Evolutionary conservation across 2,888 invertebrate species (phyloP).

Genomic region (Chaetogeoica ovagalla): DNA sequence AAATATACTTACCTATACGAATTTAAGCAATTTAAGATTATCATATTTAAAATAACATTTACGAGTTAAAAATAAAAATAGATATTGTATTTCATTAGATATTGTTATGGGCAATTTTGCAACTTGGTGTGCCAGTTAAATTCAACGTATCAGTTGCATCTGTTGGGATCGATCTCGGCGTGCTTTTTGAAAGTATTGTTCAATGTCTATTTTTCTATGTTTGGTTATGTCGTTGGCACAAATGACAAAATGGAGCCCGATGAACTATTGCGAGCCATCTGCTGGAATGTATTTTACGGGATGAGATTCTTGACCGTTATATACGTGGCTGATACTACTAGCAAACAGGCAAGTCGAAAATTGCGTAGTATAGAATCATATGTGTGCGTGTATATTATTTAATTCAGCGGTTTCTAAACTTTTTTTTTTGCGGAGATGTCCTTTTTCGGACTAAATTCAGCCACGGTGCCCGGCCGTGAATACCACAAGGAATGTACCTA

Average conservation of each 20-base stretch:
- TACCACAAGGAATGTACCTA: too few relatives aligned
- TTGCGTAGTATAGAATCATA: too few relatives aligned
- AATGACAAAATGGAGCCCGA: constrained; percentile 47
- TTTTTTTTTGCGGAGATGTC: too few relatives aligned
- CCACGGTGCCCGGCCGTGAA: too few relatives aligned
- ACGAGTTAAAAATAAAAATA: too few relatives aligned
- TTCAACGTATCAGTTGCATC: constrained; percentile 54
- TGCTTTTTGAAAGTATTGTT: constrained; percentile 54
- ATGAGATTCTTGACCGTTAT: constrained; percentile 54
- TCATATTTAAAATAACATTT: too few relatives aligned
- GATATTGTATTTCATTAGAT: constrained; percentile 34
- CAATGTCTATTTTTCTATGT: constrained; percentile 55
- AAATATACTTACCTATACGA: too few relatives aligned
- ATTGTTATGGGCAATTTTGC: constrained; percentile 54
- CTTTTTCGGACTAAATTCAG: too few relatives aligned
- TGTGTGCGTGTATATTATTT: too few relatives aligned
- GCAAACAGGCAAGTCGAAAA: constrained; percentile 51
- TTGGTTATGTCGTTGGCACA: constrained; percentile 54
- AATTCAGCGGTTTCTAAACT: too few relatives aligned
- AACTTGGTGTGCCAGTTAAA: constrained; percentile 54
- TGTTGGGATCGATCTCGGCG: constrained; percentile 52
- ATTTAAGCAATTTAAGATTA: too few relatives aligned
- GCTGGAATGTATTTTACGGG: constrained; percentile 54
- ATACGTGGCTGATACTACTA: constrained; percentile 52
- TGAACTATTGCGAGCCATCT: constrained; percentile 52